Conservation (phyloP, 2,888 invertebrate genomes). For the Coremacera marginata region DNA sequence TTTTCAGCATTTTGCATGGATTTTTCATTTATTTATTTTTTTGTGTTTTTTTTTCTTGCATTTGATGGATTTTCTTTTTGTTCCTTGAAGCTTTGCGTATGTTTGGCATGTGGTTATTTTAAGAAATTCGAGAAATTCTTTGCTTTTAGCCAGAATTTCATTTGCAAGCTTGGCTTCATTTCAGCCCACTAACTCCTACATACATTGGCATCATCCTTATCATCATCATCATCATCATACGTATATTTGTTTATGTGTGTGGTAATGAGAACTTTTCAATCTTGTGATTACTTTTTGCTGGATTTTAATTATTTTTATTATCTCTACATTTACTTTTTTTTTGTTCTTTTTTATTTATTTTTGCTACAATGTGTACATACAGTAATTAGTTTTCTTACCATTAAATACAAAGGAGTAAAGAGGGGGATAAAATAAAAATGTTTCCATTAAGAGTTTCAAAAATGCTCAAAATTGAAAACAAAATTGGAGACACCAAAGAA, state of each 20-base stretch:
- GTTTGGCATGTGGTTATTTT: conserved; percentile 43
- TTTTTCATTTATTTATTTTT: conserved; percentile 60
- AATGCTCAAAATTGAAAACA: not conserved
- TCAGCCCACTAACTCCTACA: not conserved
- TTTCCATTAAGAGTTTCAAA: conserved; percentile 8
- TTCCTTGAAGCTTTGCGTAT: conserved; percentile 33
- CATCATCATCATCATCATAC: not conserved
- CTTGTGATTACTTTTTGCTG: conserved; percentile 58
- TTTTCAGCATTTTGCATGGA: conserved; percentile 53
- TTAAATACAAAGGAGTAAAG: not conserved
- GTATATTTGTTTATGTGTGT: conserved; percentile 34
- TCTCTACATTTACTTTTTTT: conserved; percentile 33
- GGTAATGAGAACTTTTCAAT: conserved; percentile 55
- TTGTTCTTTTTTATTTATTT: conserved; percentile 10
- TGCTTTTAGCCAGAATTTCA: conserved; percentile 29
- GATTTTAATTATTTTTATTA: conserved; percentile 67
- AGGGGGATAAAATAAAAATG: not conserved
- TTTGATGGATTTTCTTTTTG: conserved; percentile 44
- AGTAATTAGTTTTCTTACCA: conserved; percentile 15
- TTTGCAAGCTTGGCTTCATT: conserved; percentile 32
- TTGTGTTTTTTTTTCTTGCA: conserved; percentile 1
- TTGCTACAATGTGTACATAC: not conserved
- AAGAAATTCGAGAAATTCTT: conserved; percentile 46
- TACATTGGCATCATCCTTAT: not conserved
- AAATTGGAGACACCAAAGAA: too few species aligned